These are phyloP conservation scores for Halictus quadricinctus DNA, from an alignment of 2,888 invertebrate species.

Conservation along the genomic window DNA sequence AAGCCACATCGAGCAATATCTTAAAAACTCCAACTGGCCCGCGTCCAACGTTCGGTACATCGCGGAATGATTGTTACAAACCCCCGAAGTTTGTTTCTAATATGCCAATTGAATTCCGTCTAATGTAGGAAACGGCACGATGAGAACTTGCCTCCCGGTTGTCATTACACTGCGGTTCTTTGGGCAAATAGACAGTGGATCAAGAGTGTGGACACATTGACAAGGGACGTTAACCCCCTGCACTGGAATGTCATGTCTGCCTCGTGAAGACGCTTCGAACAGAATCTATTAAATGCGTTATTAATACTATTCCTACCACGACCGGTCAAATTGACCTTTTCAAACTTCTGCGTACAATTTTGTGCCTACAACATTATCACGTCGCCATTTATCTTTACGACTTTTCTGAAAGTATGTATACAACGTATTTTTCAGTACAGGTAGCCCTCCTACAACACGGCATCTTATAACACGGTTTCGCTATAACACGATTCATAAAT, in stretches of 20 bases:
- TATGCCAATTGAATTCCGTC: background rate
- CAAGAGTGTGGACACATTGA: background rate
- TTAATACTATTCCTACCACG: background rate
- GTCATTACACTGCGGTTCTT: background rate
- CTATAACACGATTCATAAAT: too few relatives aligned
- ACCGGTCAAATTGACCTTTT: too few relatives aligned
- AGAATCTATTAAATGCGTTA: background rate
- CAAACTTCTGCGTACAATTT: too few relatives aligned
- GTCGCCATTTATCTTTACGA: too few relatives aligned
- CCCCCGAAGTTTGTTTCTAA: slow-evolving; percentile 13
- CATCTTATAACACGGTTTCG: too few relatives aligned
- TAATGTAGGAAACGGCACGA: background rate
- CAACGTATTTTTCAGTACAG: too few relatives aligned
- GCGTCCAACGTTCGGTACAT: slow-evolving; percentile 72
- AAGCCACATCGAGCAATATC: slow-evolving; percentile 77
- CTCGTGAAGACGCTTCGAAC: background rate
- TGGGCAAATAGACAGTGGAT: background rate
- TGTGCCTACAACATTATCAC: too few relatives aligned
- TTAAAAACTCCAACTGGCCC: slow-evolving; percentile 78
- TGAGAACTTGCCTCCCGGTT: background rate
- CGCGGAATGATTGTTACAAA: slow-evolving; percentile 22
- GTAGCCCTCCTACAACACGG: too few relatives aligned
- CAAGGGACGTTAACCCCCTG: background rate
- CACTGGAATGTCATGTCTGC: background rate
- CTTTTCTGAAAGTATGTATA: too few relatives aligned